Evolutionary conservation across 2,888 invertebrate genomes (phyloP), one percentile per base, ranked within the genome.

Genomic region (Linnaemya tessellans): DNA sequence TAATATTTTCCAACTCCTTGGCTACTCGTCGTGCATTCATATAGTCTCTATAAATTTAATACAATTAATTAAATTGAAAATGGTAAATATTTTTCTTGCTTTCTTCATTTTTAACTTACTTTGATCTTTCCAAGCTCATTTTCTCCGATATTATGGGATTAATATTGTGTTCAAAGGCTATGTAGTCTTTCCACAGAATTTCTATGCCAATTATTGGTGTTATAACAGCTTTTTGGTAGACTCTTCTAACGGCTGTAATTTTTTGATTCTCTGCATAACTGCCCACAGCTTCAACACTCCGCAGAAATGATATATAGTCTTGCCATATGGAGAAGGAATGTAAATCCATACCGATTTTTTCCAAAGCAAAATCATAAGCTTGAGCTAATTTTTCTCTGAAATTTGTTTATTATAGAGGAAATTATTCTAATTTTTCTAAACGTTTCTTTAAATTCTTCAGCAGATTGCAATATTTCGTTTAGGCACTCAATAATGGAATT

Each of bases 231-330:
- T 98, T 94, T 93, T 99, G 99, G 92, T 98, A 99, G 1, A 97
- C 97, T 94, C 99, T 98, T 62, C 99, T 94, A 3, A 99, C 98
- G 1, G 99, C 99, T 18, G 98, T 98, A 84, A 99, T 99, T 92
- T 98, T 97, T 93, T 99, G 99, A 93, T 99, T 99, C 93, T 99
- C 99, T 0, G 99, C 99, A 92, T 99, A 99, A 0, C 98, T 98
- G 0, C 99, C 99, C 0, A 98, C 96, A 0, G 99, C 99, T 88
- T 99, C 99, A 0, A 98, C 98, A 67, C 97, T 95, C 92, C 98
- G 99, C 81, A 99, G 93, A 92, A 99, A 99, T 60, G 96, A 96
- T 0, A 99, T 97, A 90, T 99, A 99, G 91, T 99, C 99, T 90
- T 97, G 97, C 98, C 99, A 99, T 84, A 99, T 97, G 10, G 97